These are phyloP conservation scores for Conger conger DNA, from an alignment of 2,113 vertebrate species.

Conservation along the genomic window DNA sequence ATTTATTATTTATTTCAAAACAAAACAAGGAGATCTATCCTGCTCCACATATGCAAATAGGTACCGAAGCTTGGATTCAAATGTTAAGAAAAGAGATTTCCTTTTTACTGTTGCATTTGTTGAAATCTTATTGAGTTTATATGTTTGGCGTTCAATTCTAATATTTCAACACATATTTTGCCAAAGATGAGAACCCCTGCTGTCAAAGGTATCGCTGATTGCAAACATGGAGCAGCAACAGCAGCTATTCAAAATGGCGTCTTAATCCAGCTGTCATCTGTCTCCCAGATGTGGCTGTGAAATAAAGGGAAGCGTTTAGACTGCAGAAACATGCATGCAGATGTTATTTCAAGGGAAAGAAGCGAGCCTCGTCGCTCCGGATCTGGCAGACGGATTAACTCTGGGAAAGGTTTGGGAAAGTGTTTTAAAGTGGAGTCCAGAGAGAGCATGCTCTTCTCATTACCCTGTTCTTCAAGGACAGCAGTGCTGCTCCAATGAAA, in stretches of 20 bases:
- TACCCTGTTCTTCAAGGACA: conserved; percentile 45
- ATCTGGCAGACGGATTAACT: conserved; percentile 52
- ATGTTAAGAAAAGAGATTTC: neutral
- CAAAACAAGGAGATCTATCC: neutral
- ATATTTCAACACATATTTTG: neutral
- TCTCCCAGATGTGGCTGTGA: conserved; percentile 58
- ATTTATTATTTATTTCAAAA: neutral
- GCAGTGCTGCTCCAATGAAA: conserved; percentile 35
- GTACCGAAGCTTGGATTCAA: neutral
- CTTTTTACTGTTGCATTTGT: neutral
- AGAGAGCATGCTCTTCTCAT: conserved; percentile 59
- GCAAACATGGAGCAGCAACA: neutral
- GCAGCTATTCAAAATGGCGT: conserved; percentile 43
- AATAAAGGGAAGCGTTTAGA: conserved; percentile 39
- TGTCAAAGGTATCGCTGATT: conserved; percentile 37
- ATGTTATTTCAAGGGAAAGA: conserved; percentile 8
- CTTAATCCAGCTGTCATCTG: conserved; percentile 47
- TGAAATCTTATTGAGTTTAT: neutral
- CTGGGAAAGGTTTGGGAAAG: conserved; percentile 32
- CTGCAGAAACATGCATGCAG: conserved; percentile 24
- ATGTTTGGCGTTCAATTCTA: neutral
- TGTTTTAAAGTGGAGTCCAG: conserved; percentile 43
- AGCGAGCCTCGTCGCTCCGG: neutral
- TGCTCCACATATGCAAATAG: neutral
- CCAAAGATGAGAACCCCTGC: conserved; percentile 31